Percentiles rank a stretch among this genome's conserved stretches.
These are phyloP conservation scores for Urosaurus nigricauda DNA, from an alignment of 2,797 vertebrate species.

Conservation along the genomic window DNA sequence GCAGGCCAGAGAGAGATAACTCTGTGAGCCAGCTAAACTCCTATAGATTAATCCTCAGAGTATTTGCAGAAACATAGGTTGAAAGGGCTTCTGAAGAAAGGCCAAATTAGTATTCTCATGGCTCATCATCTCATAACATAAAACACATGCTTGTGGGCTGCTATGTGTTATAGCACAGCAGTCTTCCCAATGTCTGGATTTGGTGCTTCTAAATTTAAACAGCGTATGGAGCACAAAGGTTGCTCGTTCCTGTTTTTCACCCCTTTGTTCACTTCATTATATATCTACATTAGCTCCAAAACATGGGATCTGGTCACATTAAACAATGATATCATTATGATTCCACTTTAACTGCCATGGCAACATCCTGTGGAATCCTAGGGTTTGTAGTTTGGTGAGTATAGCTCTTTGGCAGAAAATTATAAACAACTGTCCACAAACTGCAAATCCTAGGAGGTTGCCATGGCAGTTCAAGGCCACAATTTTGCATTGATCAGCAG, in stretches of 20 bases:
- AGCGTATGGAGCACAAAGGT: no score
- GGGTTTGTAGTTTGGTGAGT: no score
- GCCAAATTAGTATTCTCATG: not conserved
- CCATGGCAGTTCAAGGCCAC: no score
- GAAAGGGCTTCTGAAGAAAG: slow-evolving; percentile 29
- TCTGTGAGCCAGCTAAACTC: not conserved
- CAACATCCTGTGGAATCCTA: no score
- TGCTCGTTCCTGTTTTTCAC: no score
- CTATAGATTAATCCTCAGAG: slow-evolving; percentile 30
- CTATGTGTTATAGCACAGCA: not conserved
- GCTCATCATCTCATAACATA: not conserved
- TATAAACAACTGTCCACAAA: no score
- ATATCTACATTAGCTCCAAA: not conserved
- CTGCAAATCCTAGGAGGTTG: no score
- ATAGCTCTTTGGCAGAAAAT: no score
- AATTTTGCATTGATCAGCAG: no score
- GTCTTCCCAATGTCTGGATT: not conserved
- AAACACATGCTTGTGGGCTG: not conserved
- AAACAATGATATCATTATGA: no score
- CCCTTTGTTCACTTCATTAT: not conserved
- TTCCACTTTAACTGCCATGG: no score
- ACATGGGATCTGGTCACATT: no score
- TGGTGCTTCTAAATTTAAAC: not conserved
- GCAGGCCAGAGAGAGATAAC: not conserved
- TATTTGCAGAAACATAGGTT: slow-evolving; percentile 5